Evolutionary conservation across 2,888 invertebrate species (phyloP).

Genomic region (Anthophora plumipes): DNA sequence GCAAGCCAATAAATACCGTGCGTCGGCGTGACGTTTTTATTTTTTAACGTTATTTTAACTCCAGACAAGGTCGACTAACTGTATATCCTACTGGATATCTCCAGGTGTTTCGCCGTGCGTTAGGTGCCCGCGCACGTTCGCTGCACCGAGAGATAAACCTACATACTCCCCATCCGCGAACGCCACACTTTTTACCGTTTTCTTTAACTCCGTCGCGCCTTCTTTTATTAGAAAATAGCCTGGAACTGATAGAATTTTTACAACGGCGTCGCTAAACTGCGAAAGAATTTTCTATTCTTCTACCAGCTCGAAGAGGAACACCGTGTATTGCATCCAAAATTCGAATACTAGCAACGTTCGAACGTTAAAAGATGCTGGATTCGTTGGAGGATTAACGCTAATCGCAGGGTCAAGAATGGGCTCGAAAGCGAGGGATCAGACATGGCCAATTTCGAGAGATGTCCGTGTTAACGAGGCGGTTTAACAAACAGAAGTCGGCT

Average conservation of each 20-base stretch:
- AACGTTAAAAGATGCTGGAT: no score
- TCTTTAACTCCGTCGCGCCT: neutral
- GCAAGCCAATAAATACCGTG: conserved; percentile 70
- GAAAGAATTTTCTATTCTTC: no score
- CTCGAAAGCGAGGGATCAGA: no score
- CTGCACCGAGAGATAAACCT: conserved; percentile 29
- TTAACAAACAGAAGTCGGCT: conserved; percentile 40
- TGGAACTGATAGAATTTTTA: no score
- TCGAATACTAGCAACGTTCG: no score
- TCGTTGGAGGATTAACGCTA: no score
- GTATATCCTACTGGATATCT: conserved; percentile 72
- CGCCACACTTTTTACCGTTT: neutral
- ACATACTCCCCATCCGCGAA: neutral
- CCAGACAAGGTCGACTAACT: conserved; percentile 82
- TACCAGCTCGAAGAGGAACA: no score
- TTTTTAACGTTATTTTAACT: conserved; percentile 64
- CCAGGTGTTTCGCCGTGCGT: conserved; percentile 41
- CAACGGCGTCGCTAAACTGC: no score
- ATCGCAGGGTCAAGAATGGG: no score
- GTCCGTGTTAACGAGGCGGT: conserved; percentile 21
- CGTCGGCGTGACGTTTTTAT: conserved; percentile 72
- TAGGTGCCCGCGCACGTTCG: conserved; percentile 3
- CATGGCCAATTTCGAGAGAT: conserved; percentile 20
- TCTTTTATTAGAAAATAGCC: no score
- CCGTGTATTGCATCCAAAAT: no score